phyloP scores from a whole-genome alignment of 1,140 invertebrate genomes.

The Leguminivora glycinivorella region DNA sequence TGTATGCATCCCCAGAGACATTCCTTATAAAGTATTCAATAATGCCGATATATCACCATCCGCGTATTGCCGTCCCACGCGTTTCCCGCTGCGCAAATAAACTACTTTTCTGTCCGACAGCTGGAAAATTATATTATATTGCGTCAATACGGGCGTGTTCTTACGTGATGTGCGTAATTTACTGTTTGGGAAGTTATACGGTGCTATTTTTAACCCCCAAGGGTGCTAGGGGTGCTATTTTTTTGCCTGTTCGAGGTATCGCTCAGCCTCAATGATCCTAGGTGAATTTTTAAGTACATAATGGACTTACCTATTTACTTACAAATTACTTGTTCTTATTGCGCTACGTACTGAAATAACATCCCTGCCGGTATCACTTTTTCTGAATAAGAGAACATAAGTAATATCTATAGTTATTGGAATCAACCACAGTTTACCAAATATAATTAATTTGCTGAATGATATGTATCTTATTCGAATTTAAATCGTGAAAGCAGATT shows the following conservation, averaged over 20 bases:
- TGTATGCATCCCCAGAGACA: neutral
- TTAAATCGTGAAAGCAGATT: neutral
- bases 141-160: neutral
- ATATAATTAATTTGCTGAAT: too few species aligned
- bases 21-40: slow-evolving; percentile 8
- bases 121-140: neutral
- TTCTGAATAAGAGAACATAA: too few species aligned
- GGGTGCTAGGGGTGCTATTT: neutral
- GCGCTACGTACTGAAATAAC: too few species aligned
- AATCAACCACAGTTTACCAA: too few species aligned
- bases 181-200: neutral
- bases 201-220: neutral
- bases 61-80: neutral
- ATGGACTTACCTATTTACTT: too few species aligned
- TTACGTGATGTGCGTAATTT: neutral
- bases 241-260: too few species aligned
- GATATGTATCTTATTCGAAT: neutral
- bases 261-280: too few species aligned
- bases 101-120: neutral
- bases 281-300: too few species aligned
- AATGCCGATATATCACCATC: neutral
- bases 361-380: too few species aligned
- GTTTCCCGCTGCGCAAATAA: slow-evolving; percentile 9
- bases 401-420: too few species aligned
- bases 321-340: too few species aligned